A percentile compares a stretch with the other conserved stretches of the same genome.
Evolutionary conservation across 2,797 vertebrate species (phyloP).

Genomic region (Coracias cyanogaster): DNA sequence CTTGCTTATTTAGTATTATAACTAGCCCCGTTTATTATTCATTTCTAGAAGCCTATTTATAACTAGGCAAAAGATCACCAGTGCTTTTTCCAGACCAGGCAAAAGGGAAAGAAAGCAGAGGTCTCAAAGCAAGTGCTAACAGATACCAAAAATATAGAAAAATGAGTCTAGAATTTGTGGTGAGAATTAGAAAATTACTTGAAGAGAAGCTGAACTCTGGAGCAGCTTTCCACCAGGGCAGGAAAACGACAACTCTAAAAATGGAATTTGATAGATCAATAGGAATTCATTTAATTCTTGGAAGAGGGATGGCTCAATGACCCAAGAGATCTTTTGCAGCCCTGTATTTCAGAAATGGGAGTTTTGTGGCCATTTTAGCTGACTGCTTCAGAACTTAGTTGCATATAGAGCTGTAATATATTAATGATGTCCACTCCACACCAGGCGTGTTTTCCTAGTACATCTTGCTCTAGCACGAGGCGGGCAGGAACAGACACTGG

Average conservation of each 20-base stretch:
- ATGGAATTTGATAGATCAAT: neutral
- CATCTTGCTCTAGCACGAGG: neutral
- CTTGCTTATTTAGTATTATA: conserved; percentile 7
- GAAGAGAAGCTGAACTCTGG: neutral
- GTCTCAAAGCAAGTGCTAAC: neutral
- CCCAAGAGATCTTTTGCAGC: neutral
- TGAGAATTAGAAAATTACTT: neutral
- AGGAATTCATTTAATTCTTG: neutral
- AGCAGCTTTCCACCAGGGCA: neutral
- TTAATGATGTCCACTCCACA: neutral
- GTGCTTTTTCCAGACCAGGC: neutral
- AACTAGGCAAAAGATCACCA: neutral
- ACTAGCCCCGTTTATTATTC: neutral
- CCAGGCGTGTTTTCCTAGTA: neutral
- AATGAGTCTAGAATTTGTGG: neutral
- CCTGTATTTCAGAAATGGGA: neutral
- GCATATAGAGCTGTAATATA: neutral
- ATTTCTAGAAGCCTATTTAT: neutral
- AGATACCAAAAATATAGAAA: neutral
- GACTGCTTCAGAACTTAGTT: neutral
- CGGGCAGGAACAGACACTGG: neutral
- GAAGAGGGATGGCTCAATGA: neutral
- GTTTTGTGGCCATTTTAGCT: neutral
- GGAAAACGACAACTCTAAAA: neutral
- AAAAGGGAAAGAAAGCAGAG: neutral